Percentiles rank a stretch among this genome's conserved stretches.
phyloP scores from a whole-genome alignment of 2,888 invertebrate genomes.

The Eurytoma adleriae region DNA sequence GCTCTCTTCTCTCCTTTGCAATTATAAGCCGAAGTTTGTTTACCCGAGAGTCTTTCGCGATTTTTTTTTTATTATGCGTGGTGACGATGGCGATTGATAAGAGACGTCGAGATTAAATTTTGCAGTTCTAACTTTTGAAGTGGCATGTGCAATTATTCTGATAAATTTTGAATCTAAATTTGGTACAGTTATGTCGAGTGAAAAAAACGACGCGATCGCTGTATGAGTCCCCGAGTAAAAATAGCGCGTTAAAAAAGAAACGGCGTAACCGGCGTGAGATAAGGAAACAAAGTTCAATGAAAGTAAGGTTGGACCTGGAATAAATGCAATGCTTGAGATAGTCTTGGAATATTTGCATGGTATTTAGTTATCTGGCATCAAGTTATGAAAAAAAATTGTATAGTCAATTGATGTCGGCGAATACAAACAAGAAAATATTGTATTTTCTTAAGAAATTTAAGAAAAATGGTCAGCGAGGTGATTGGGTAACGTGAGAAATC shows the following conservation, averaged over 20 bases:
- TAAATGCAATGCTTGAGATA: neutral
- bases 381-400: no score
- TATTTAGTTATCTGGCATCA: neutral
- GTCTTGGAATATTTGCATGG: neutral
- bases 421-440: no score
- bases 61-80: neutral
- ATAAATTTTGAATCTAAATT: no score
- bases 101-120: no score
- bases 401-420: no score
- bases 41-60: neutral
- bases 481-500: neutral
- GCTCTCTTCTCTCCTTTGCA: no score
- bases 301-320: conserved; percentile 23
- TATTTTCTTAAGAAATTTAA: no score
- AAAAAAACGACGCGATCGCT: neutral
- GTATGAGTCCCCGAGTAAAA: conserved; percentile 33
- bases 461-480: neutral
- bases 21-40: no score
- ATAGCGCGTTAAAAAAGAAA: conserved; percentile 38
- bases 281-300: conserved; percentile 17
- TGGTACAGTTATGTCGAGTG: no score
- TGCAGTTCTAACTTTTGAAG: no score
- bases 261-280: neutral
- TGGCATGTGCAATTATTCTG: no score
- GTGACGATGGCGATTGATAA: neutral